Evolutionary conservation across 2,888 invertebrate genomes (phyloP).

Genomic region (Chrysolina oricalcia): DNA sequence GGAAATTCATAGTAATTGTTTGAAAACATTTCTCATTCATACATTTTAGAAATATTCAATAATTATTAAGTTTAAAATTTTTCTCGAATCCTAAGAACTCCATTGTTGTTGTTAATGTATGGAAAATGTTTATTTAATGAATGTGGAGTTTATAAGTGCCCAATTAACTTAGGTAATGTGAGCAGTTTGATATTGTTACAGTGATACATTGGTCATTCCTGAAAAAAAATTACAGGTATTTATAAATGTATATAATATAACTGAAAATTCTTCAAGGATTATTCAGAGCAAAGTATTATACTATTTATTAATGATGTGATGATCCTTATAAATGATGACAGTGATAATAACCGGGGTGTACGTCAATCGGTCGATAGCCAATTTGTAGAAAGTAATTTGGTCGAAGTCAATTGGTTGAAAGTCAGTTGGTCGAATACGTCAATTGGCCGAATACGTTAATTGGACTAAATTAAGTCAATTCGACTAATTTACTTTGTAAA

Average conservation of each 20-base stretch:
- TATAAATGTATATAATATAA: neutral
- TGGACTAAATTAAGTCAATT: no score
- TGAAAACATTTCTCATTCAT: neutral
- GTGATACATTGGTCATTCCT: slow-evolving; percentile 5
- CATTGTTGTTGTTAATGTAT: slow-evolving; percentile 12
- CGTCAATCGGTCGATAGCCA: no score
- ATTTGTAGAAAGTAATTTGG: no score
- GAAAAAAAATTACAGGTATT: neutral
- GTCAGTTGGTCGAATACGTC: no score
- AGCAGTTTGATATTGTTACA: neutral
- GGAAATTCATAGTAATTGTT: slow-evolving; percentile 13
- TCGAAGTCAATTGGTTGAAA: no score
- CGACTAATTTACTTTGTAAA: no score
- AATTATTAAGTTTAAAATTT: slow-evolving; percentile 14
- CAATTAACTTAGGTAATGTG: neutral
- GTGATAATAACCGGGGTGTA: neutral
- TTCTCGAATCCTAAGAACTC: neutral
- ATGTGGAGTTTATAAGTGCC: slow-evolving; percentile 2
- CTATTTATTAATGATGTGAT: neutral
- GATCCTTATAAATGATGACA: neutral
- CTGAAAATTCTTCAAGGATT: neutral
- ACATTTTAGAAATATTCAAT: neutral
- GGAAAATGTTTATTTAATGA: slow-evolving; percentile 4
- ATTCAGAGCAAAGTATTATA: neutral
- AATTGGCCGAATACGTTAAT: no score